Base-by-base conservation (phyloP, 2,113 vertebrate species). In the Aegotheles bennettii region DNA sequence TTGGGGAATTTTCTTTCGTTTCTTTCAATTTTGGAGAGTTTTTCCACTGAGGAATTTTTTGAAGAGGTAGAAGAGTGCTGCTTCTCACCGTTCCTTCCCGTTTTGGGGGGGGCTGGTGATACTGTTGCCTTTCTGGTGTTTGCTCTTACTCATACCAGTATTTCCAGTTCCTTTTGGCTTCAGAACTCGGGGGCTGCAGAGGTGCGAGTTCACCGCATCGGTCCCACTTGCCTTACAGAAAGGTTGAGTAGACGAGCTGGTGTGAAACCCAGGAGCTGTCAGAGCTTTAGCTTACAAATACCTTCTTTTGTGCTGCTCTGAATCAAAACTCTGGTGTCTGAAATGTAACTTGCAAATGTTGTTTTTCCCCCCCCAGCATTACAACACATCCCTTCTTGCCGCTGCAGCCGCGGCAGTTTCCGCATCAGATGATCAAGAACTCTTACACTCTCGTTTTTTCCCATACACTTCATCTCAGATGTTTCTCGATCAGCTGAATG, bases 381-480 rank as follows among this genome's bases (percentile, higher is more conserved):
- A 99, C 98, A 98, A 97, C 98, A 98, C 97, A 57, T 99, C 99
- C 97, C 98, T 99, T 95, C 98, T 99, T 53, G 99, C 99, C 11
- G 99, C 99, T 1, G 99, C 99, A 0, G 99, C 99, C 0, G 99
- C 99, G 2, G 99, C 99, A 0, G 99, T 99, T 10, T 99, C 98
- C 0, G 98, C 98, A 33, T 99, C 99, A 0, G 99, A 99, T 47
- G 99, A 99, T 93, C 99, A 99, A 84, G 99, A 99, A 97, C 98
- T 99, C 74, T 99, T 99, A 21, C 98, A 98, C 96, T 98, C 98
- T 21, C 99, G 99, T 15, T 99, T 99, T 96, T 99, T 99, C 69
- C 99, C 99, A 5, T 99, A 99, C 94, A 93, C 98, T 95, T 98
- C 99, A 50, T 99, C 99, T 16, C 99, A 99, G 96, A 98, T 99